Base-by-base conservation (phyloP, 2,113 vertebrate genomes). In the Aythya baeri region DNA sequence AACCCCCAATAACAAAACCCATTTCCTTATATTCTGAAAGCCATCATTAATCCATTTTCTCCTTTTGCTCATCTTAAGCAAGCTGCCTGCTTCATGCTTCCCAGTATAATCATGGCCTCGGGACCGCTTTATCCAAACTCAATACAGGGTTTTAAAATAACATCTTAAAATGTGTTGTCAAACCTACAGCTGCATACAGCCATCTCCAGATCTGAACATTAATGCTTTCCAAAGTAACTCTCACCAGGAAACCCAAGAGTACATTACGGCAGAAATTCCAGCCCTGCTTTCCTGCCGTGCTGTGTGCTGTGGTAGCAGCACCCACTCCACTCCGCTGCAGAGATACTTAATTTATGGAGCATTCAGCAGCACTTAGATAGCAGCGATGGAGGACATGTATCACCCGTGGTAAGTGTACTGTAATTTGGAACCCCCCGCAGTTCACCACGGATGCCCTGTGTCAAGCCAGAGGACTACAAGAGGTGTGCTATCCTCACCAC, bases 1-100 rank as follows among this genome's bases (percentile, higher is more conserved):
- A 77, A 41, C 4, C 3, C 71, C n/a, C 22, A 77, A 66, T 54
- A 70, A 77, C 14, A 29, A 63, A 85, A 22, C 5, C 7, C 26
- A 17, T 52, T 91, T 72, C 26, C 54, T 75, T 49, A 68, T 5
- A 49, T 88, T 93, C 67, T 78, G 82, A 94, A 93, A 95, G 32
- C 32, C 61, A 78, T 90, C 29, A 74, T 78, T 93, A 94, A 94
- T 88, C 65, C 61, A 68, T 96, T 94, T 95, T 75, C 73, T 90
- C 57, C 46, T 80, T 49, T 62, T 88, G 38, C 44, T 75, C 65
- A 68, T 96, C 57, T 84, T 34, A 77, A 85, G 52, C 59, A 91
- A 83, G 59, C 50, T 36, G 59, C n/a, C 43, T 86, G 25, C 61
- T 84, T 95, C 83, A 75, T 27, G 65, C 61, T 93, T 91, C 91